Evolutionary conservation across 1,140 invertebrate genomes (phyloP).

Genomic region (Aphis gossypii): DNA sequence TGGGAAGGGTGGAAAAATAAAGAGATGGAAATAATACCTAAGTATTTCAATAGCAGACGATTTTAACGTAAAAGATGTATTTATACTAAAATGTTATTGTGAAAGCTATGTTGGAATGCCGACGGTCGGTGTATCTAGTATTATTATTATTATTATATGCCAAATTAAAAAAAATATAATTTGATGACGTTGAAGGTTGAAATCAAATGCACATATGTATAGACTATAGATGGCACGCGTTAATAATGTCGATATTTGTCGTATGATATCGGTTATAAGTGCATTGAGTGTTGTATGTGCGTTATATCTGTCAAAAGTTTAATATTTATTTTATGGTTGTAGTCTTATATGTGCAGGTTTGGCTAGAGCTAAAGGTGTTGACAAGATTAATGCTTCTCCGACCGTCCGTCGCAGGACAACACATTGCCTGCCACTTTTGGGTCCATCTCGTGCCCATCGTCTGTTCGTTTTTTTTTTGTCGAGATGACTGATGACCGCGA

Average conservation of each 20-base stretch:
- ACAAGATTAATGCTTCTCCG: conserved; percentile 31
- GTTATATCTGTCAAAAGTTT: conserved; percentile 9
- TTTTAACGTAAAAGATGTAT: no score
- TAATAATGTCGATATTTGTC: not conserved
- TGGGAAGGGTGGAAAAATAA: no score
- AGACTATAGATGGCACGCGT: not conserved
- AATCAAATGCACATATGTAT: not conserved
- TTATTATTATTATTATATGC: not conserved
- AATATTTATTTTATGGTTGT: conserved; percentile 30
- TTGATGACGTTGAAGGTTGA: not conserved
- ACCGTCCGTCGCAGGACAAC: not conserved
- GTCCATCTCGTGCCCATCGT: not conserved
- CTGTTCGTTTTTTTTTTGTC: not conserved
- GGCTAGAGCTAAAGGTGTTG: not conserved
- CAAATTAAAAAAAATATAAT: not conserved
- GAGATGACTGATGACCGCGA: conserved; percentile 19
- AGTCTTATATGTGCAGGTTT: not conserved
- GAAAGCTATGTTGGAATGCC: not conserved
- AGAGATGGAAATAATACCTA: no score
- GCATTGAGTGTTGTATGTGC: no score
- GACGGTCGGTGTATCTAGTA: not conserved
- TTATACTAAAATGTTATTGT: no score
- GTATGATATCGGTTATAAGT: not conserved
- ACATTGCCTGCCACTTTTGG: not conserved
- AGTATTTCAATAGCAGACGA: no score